Base-by-base conservation (phyloP, 2,888 invertebrate species). In the Oeneis ivallda region DNA sequence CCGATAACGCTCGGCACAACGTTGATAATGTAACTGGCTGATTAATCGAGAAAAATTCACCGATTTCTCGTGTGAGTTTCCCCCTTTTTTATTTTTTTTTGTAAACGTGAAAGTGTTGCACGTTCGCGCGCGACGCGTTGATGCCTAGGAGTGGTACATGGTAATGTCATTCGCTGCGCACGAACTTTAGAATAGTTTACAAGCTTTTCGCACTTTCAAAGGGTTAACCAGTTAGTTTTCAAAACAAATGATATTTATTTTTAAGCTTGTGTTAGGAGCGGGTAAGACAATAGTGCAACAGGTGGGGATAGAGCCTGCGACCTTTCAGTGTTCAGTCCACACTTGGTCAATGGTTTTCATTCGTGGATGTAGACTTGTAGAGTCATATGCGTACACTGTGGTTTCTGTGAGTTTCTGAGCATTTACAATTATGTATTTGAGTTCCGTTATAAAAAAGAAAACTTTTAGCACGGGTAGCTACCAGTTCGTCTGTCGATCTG, bases 61-160 rank as follows among this genome's bases (percentile, higher is more conserved):
- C 39, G 78, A 79, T 82, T 79, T 82, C 78, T 79, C 75, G 75
- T 70, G 71, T 68, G 74, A 76, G 75, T 78, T 84, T 84, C 79
- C 81, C 88, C 84, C 82, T 83, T 80, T 82, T 81, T 78, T 75
- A 10, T 37, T 70, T 71, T 71, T 74, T 78, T 76, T 76, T 75
- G 71, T 74, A 74, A 79, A 79, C 80, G 86, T 85, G 89, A 91
- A 90, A 89, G 89, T 89, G 74, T 72, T 75, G 80, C 81, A 86
- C 91, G 91, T 89, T 85, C 69, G 83, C 80, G 76, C 86, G 81
- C 86, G 77, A 72, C 81, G 79, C 74, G 76, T 72, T 73, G 73
- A 73, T 78, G 81, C 82, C 79, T 76, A 74, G 79, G 78, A 90
- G 81, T 90, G 87, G 71, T 78, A 37, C 5, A 7, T 8, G n/a